Evolutionary conservation across 2,888 invertebrate species (phyloP), one percentile per base, ranked within the genome.

Genomic region (Scaptodrosophila latifasciaeformis): DNA sequence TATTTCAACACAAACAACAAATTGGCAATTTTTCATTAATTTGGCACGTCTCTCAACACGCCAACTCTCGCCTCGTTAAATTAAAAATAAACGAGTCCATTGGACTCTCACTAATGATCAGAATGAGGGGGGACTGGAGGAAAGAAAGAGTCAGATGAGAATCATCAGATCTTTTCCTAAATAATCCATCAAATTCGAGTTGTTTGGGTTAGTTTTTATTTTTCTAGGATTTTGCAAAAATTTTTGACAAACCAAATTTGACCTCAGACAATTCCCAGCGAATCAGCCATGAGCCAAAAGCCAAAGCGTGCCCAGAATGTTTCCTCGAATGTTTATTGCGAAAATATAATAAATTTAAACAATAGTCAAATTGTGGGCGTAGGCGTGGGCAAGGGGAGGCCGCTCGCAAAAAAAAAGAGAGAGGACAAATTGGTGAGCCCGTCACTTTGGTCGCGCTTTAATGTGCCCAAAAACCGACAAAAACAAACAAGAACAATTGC

Each of bases 191-290:
- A 40, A 21, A 12, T 13, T 27, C 17, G 37, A 30, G 50, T 35
- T 37, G 43, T 59, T 56, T 35, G 37, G 43, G 18, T 43, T 49
- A 48, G 37, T 62, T 47, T 44, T 49, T 46, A 51, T 62, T 48
- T 55, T 59, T 71, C 68, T 68, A 54, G 50, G 43, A 49, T 37
- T 60, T 67, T 65, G 65, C 54, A 50, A 70, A 64, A 55, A 35
- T 35, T 27, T 52, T 59, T 69, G 79, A 62, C 49, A 77, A 71
- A 65, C 76, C 80, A 76, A 70, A 79, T 78, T 54, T 75, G 61
- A 5, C 27, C 27, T 40, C 37, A 34, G 30, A 49, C 60, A 37
- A 43, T 49, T 59, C 42, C 49, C 54, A 30, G 48, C n/a, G n/a
- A n/a, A n/a, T n/a, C n/a, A n/a, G n/a, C n/a, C n/a, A n/a, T n/a